A percentile compares a stretch with the other conserved stretches of the same genome.
Conservation (phyloP, 2,888 invertebrate genomes). For the Diogma glabrata region DNA sequence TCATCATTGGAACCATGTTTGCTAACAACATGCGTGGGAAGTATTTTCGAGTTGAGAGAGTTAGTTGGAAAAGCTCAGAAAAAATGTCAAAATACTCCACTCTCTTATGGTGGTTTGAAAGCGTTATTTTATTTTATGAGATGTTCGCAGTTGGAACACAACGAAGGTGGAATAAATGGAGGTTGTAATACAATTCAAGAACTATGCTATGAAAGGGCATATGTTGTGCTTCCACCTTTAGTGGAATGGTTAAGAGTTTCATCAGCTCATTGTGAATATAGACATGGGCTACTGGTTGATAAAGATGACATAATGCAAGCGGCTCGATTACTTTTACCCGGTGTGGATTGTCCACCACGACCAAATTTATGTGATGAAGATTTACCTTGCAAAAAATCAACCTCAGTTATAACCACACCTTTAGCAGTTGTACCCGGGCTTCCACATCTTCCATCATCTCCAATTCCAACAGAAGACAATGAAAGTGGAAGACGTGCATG, state of each 20-base stretch:
- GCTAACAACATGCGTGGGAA: conserved; percentile 81
- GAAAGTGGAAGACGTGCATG: conserved; percentile 54
- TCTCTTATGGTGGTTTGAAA: conserved; percentile 59
- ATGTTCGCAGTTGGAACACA: conserved; percentile 73
- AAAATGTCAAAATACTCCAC: conserved; percentile 33
- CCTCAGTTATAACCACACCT: conserved; percentile 21
- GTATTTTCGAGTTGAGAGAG: conserved; percentile 64
- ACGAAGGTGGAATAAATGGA: conserved; percentile 36
- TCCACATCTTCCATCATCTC: conserved; percentile 15
- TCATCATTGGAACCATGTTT: conserved; percentile 53
- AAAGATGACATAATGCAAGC: conserved; percentile 83
- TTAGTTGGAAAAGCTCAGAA: conserved; percentile 52
- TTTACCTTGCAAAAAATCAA: conserved; percentile 32
- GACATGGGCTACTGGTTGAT: conserved; percentile 65
- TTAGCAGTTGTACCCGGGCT: background rate
- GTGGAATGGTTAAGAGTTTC: conserved; percentile 84
- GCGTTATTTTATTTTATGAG: conserved; percentile 86
- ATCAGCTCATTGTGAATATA: conserved; percentile 69
- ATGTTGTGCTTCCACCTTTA: conserved; percentile 76
- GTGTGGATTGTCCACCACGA: conserved; percentile 79
- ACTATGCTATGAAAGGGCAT: conserved; percentile 76
- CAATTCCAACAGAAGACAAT: conserved; percentile 25
- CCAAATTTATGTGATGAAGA: conserved; percentile 50
- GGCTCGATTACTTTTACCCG: conserved; percentile 70
- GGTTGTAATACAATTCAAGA: conserved; percentile 43